phyloP scores from a whole-genome alignment of 2,113 vertebrate genomes.

The Euleptes europaea region DNA sequence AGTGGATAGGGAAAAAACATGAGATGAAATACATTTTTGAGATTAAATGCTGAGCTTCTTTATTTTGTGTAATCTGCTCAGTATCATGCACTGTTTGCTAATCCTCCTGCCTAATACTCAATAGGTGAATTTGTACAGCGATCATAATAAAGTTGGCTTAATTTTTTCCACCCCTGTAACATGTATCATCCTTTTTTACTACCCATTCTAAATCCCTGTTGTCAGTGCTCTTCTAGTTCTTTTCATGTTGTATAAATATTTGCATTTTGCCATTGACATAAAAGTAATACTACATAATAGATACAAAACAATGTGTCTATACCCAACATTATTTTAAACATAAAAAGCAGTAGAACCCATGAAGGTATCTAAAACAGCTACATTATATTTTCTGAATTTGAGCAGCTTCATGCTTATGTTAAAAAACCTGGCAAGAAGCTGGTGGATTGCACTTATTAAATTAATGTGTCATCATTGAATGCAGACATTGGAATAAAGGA shows the following conservation, averaged over 20 bases:
- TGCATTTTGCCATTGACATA: not conserved
- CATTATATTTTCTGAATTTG: not conserved
- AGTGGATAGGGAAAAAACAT: slow-evolving; percentile 22
- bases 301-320: slow-evolving; percentile 4
- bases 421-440: too few relatives aligned
- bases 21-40: slow-evolving; percentile 60
- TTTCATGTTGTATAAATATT: slow-evolving; percentile 12
- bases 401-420: too few relatives aligned
- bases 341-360: not conserved
- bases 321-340: not conserved
- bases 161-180: slow-evolving; percentile 48
- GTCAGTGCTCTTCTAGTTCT: not conserved
- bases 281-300: not conserved
- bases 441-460: too few relatives aligned
- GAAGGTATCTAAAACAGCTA: not conserved
- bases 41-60: slow-evolving; percentile 61
- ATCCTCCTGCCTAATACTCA: slow-evolving; percentile 54
- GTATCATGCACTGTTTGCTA: slow-evolving; percentile 48
- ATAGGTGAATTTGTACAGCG: slow-evolving; percentile 55
- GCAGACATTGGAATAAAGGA: too few relatives aligned
- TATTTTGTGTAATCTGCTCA: slow-evolving; percentile 63
- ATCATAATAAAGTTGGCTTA: slow-evolving; percentile 53
- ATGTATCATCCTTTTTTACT: slow-evolving; percentile 30
- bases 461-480: too few relatives aligned
- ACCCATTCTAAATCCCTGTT: slow-evolving; percentile 30